These are phyloP conservation scores for Magallana ariakensis DNA, from an alignment of 1,140 invertebrate genomes.

Conservation along the genomic window DNA sequence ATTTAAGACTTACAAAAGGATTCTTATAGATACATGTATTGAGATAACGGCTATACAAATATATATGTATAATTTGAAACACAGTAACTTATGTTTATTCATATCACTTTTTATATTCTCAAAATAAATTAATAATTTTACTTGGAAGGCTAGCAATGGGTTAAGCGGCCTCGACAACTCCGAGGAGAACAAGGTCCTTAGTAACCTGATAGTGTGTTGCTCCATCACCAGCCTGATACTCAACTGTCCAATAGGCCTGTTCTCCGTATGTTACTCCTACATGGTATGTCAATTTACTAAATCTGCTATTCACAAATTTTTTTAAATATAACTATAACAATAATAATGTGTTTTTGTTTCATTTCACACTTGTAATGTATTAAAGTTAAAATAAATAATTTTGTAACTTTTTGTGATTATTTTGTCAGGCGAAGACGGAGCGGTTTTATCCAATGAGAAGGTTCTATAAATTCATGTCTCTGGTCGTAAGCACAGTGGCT, in stretches of 20 bases:
- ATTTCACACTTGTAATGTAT: background rate
- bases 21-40: too few relatives aligned
- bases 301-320: background rate
- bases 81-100: too few relatives aligned
- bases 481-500: background rate
- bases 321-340: too few relatives aligned
- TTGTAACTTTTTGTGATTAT: background rate
- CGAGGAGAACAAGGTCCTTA: background rate
- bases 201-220: background rate
- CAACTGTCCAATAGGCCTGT: background rate
- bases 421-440: background rate
- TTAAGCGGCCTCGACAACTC: background rate
- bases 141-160: too few relatives aligned
- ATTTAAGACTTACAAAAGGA: too few relatives aligned
- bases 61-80: too few relatives aligned
- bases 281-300: background rate
- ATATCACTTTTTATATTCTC: too few relatives aligned
- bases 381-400: too few relatives aligned
- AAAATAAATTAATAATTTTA: too few relatives aligned
- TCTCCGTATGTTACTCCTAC: background rate
- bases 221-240: background rate
- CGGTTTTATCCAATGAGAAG: constrained; percentile 6
- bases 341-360: too few relatives aligned
- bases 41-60: too few relatives aligned
- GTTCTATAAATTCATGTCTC: constrained; percentile 3